Percentiles rank a stretch among this genome's conserved stretches.
Conservation (phyloP, 2,888 invertebrate species). For the Shargacucullia verbasci region DNA sequence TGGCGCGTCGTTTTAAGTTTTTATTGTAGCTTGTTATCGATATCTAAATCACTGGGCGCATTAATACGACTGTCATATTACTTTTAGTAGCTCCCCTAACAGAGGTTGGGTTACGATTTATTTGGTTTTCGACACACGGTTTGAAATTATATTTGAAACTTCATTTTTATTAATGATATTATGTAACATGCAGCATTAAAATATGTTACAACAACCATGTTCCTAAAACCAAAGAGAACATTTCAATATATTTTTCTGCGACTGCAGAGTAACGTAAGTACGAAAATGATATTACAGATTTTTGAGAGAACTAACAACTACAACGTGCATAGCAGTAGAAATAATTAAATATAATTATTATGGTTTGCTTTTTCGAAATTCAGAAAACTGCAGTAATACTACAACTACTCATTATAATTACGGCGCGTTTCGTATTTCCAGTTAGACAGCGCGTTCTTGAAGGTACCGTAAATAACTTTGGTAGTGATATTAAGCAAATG, state of each 20-base stretch:
- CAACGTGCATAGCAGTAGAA: slow-evolving; percentile 41
- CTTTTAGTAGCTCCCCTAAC: slow-evolving; percentile 67
- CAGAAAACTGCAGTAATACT: slow-evolving; percentile 42
- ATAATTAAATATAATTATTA: slow-evolving; percentile 46
- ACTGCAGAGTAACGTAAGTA: too few species aligned
- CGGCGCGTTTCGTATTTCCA: slow-evolving; percentile 28
- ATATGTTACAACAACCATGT: slow-evolving; percentile 6
- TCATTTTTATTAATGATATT: slow-evolving; percentile 62
- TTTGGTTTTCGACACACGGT: slow-evolving; percentile 51
- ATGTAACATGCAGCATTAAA: slow-evolving; percentile 58
- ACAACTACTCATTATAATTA: slow-evolving; percentile 38
- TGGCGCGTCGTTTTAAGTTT: slow-evolving; percentile 70
- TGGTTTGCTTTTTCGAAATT: slow-evolving; percentile 31
- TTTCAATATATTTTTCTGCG: background rate
- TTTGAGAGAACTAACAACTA: slow-evolving; percentile 27
- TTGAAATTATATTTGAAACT: slow-evolving; percentile 51
- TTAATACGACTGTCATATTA: slow-evolving; percentile 83
- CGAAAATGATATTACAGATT: too few species aligned
- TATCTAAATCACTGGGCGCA: slow-evolving; percentile 78
- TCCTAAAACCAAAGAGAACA: slow-evolving; percentile 4
- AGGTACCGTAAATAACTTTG: slow-evolving; percentile 31
- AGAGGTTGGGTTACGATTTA: slow-evolving; percentile 60
- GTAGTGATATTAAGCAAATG: slow-evolving; percentile 41
- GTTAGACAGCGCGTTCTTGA: slow-evolving; percentile 23
- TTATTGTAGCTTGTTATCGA: slow-evolving; percentile 79